Evolutionary conservation across 2,888 invertebrate species (phyloP).

Genomic region (Encarsia formosa): DNA sequence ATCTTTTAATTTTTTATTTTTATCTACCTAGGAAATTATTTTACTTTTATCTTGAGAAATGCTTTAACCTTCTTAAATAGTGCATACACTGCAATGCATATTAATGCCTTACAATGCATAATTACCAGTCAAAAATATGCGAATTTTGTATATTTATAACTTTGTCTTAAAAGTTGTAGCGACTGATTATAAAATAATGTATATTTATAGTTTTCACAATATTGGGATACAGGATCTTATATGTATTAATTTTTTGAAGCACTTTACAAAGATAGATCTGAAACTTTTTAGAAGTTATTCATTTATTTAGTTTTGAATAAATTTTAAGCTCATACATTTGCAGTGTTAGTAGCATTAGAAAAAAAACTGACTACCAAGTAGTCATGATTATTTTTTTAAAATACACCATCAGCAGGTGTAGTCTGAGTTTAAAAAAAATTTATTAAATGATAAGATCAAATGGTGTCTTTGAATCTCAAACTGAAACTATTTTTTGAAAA

Average conservation of each 20-base stretch:
- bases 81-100: constrained; percentile 7
- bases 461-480: constrained; percentile 8
- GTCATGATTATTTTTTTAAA: constrained; percentile 9
- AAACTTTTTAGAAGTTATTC: constrained; percentile 7
- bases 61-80: too few species aligned
- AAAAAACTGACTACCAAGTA: constrained; percentile 17
- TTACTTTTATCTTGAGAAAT: too few species aligned
- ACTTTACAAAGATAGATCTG: constrained; percentile 17
- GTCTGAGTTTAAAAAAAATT: constrained; percentile 9
- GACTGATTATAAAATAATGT: constrained; percentile 13
- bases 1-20: too few species aligned
- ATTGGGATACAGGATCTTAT: constrained; percentile 7
- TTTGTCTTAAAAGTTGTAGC: constrained; percentile 13
- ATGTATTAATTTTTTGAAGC: constrained; percentile 13
- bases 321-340: constrained; percentile 8
- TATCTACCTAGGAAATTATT: too few species aligned
- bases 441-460: constrained; percentile 1
- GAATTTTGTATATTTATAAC: constrained; percentile 9
- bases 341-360: constrained; percentile 7
- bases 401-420: background rate
- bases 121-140: constrained; percentile 12
- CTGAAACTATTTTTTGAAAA: constrained; percentile 13
- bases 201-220: constrained; percentile 13
- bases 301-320: constrained; percentile 6
- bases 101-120: constrained; percentile 11